Percentiles rank a stretch among this genome's conserved stretches.
phyloP scores from a whole-genome alignment of 2,113 vertebrate species.

The Casuarius casuarius region DNA sequence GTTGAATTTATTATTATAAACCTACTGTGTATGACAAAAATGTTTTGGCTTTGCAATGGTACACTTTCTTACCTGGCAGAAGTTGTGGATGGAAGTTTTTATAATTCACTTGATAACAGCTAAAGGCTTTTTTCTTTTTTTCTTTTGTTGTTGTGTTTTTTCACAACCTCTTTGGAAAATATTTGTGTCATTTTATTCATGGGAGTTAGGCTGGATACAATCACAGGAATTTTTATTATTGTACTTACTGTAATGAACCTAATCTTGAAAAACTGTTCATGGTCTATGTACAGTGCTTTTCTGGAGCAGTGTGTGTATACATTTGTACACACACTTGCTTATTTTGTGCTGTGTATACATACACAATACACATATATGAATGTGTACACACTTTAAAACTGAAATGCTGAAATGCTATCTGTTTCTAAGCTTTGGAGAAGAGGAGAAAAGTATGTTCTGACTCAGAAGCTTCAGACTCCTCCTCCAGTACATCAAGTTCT shows the following conservation, averaged over 20 bases:
- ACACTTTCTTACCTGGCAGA: not conserved
- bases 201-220: not conserved
- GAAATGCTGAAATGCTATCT: not conserved
- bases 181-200: not conserved
- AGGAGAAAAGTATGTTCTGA: conserved; percentile 82
- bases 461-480: conserved; percentile 83
- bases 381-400: not conserved
- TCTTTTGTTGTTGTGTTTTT: no score
- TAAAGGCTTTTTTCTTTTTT: not conserved
- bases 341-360: not conserved
- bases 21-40: not conserved
- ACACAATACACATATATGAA: rapidly evolving
- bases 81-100: not conserved
- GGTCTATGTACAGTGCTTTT: not conserved
- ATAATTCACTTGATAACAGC: not conserved
- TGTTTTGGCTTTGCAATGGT: not conserved
- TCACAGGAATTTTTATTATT: not conserved
- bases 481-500: conserved; percentile 80
- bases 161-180: not conserved
- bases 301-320: rapidly evolving
- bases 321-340: not conserved
- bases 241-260: not conserved
- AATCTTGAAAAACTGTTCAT: not conserved
- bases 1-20: not conserved
- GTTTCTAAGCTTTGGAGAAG: conserved; percentile 84